phyloP scores from a whole-genome alignment of 1,140 invertebrate species.

The Papilio polytes region DNA sequence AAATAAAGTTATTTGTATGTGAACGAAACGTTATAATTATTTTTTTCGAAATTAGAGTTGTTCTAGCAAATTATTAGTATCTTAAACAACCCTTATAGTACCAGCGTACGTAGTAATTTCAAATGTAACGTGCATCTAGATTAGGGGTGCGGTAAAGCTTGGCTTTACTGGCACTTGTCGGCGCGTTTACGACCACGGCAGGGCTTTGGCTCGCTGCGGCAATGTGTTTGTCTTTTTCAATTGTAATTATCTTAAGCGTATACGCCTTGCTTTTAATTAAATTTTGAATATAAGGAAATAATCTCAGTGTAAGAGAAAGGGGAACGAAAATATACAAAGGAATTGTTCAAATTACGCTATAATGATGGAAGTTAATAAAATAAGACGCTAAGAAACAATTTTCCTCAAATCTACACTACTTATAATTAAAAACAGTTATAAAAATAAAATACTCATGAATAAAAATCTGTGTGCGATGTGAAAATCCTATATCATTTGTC shows the following conservation, averaged over 20 bases:
- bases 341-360: background rate
- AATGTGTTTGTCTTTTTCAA: constrained; percentile 24
- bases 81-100: background rate
- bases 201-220: background rate
- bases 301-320: background rate
- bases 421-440: too few relatives aligned
- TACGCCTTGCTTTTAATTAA: constrained; percentile 11
- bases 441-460: background rate
- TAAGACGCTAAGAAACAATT: too few relatives aligned
- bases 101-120: constrained; percentile 11
- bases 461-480: background rate
- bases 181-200: constrained; percentile 25
- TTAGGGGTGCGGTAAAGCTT: constrained; percentile 15
- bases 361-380: too few relatives aligned
- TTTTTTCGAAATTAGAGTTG: background rate
- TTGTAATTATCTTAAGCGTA: constrained; percentile 7
- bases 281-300: background rate
- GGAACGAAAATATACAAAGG: background rate
- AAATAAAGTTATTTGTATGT: background rate
- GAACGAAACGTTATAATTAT: background rate
- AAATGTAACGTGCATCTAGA: constrained; percentile 21
- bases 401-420: too few relatives aligned
- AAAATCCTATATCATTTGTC: background rate
- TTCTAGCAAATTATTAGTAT: background rate
- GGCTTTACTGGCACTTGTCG: constrained; percentile 22